Conservation (phyloP, 2,888 invertebrate species). For the Cheilosia variabilis region DNA sequence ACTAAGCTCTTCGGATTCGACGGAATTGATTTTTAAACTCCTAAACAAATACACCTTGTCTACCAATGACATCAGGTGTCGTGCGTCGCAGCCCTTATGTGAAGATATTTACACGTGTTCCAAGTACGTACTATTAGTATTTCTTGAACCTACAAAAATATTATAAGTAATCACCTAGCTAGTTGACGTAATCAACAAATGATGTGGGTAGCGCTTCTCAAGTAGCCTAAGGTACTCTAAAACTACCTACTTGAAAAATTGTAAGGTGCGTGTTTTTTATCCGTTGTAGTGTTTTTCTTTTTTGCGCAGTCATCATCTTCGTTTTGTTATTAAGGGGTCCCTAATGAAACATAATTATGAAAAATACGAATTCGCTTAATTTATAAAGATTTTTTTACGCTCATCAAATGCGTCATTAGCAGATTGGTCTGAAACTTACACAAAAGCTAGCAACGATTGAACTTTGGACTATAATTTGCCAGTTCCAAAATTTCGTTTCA, state of each 20-base stretch:
- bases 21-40: too few relatives aligned
- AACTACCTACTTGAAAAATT: not conserved
- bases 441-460: not conserved
- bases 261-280: not conserved
- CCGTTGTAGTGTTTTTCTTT: not conserved
- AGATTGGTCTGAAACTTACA: not conserved
- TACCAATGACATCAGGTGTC: too few relatives aligned
- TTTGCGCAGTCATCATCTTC: not conserved
- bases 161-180: not conserved
- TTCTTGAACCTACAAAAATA: not conserved
- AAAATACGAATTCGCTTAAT: not conserved
- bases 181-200: not conserved
- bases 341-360: not conserved
- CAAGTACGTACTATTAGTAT: too few relatives aligned
- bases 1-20: too few relatives aligned
- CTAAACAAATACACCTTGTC: too few relatives aligned
- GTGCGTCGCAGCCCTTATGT: too few relatives aligned
- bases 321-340: not conserved
- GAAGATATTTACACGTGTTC: too few relatives aligned
- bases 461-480: not conserved
- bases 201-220: not conserved
- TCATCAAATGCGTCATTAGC: not conserved
- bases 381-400: not conserved
- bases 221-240: not conserved
- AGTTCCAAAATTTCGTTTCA: too few relatives aligned